Evolutionary conservation across 1,140 invertebrate genomes (phyloP).

Genomic region (Sarcophaga bullata): DNA sequence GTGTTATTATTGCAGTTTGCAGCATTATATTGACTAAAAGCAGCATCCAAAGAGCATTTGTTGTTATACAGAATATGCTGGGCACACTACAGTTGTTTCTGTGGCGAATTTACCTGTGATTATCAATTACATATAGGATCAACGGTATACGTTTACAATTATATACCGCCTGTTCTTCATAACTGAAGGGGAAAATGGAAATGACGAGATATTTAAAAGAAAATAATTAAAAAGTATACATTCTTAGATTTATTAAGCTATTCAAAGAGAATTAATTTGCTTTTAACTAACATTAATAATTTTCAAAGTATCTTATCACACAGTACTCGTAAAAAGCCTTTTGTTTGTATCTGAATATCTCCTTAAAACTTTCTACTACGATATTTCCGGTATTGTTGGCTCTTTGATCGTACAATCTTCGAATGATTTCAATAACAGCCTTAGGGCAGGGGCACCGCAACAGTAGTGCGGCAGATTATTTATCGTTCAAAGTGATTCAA

Average conservation of each 20-base stretch:
- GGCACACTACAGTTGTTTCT: slow-evolving; percentile 30
- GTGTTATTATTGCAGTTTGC: neutral
- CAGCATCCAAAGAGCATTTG: slow-evolving; percentile 14
- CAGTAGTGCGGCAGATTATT: slow-evolving; percentile 29
- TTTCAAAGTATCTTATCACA: slow-evolving; percentile 43
- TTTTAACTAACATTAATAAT: slow-evolving; percentile 42
- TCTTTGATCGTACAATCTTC: slow-evolving; percentile 33
- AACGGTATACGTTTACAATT: slow-evolving; percentile 16
- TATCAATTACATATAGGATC: neutral
- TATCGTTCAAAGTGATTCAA: slow-evolving; percentile 21
- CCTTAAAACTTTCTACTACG: slow-evolving; percentile 44
- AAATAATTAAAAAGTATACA: neutral
- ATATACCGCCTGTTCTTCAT: slow-evolving; percentile 4
- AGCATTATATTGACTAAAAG: slow-evolving; percentile 22
- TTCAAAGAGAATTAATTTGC: neutral
- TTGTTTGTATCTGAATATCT: slow-evolving; percentile 43
- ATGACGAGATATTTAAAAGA: no score
- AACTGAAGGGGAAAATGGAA: neutral
- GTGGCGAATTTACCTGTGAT: neutral
- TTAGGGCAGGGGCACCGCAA: slow-evolving; percentile 33
- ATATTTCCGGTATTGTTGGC: slow-evolving; percentile 36
- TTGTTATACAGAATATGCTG: neutral
- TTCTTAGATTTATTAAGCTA: no score
- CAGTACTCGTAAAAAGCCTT: slow-evolving; percentile 40
- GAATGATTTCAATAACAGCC: neutral